Conservation (phyloP, 2,797 vertebrate genomes). For the Ctenosaura bakeri region DNA sequence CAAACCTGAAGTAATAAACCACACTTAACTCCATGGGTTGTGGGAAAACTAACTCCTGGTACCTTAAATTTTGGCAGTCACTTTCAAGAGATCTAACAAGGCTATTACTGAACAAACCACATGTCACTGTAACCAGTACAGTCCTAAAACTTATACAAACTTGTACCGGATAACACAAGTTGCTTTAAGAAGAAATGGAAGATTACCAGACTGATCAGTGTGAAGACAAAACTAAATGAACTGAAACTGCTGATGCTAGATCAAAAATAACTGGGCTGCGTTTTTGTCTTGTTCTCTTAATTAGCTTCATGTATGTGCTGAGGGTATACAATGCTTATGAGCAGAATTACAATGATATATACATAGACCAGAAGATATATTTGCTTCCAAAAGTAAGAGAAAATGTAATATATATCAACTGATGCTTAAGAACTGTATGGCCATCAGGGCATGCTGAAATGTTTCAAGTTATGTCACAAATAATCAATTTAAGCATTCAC, state of each 20-base stretch:
- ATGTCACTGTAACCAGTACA: rapidly evolving
- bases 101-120: rapidly evolving
- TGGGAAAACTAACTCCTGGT: background rate
- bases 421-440: background rate
- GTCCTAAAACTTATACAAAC: background rate
- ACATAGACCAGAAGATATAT: background rate
- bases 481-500: background rate
- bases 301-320: too few relatives aligned
- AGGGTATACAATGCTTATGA: background rate
- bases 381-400: background rate
- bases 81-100: background rate
- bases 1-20: background rate
- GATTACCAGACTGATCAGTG: background rate
- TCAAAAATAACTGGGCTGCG: background rate
- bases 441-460: background rate
- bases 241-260: background rate
- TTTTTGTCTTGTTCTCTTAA: background rate
- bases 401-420: background rate
- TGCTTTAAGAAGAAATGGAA: rapidly evolving
- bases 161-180: rapidly evolving
- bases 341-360: background rate
- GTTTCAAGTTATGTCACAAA: background rate
- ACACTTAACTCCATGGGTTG: background rate
- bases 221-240: background rate
- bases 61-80: background rate